Conservation (phyloP, 2,797 vertebrate species). For the Cirrhinus mrigala region DNA sequence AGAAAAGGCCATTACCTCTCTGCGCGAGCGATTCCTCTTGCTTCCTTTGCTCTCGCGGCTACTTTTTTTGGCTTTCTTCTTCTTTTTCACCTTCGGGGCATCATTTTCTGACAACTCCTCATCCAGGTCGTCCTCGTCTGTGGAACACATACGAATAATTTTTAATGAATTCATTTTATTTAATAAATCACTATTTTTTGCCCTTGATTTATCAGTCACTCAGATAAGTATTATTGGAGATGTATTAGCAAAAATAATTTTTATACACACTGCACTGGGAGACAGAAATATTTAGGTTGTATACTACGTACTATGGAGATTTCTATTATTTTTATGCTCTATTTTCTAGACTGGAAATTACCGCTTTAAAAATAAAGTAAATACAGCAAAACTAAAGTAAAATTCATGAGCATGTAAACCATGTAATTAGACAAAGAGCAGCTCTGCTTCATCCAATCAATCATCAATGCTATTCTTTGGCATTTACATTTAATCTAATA, state of each 20-base stretch:
- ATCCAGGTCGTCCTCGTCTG: slow-evolving; percentile 91
- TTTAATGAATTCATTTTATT: neutral
- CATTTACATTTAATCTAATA: slow-evolving; percentile 1
- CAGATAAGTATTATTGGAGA: neutral
- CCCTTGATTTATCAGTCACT: neutral
- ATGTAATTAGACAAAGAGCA: neutral
- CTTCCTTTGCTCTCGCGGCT: slow-evolving; percentile 91
- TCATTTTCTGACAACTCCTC: slow-evolving; percentile 94
- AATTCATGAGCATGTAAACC: neutral
- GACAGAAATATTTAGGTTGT: neutral
- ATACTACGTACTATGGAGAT: neutral
- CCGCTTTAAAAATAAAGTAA: neutral
- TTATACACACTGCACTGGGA: too few relatives aligned
- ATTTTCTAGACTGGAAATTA: neutral
- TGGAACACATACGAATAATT: slow-evolving; percentile 12
- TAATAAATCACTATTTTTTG: neutral
- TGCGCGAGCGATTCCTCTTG: slow-evolving; percentile 91
- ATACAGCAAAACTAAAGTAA: neutral
- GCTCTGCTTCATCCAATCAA: neutral
- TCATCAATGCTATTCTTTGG: neutral
- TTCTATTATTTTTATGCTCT: too few relatives aligned
- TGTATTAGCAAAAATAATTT: neutral
- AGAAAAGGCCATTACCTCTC: slow-evolving; percentile 83
- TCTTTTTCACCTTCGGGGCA: slow-evolving; percentile 95
- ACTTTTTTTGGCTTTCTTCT: slow-evolving; percentile 96